These are phyloP conservation scores for Spilosoma lubricipeda DNA, from an alignment of 2,888 invertebrate species.

Conservation along the genomic window DNA sequence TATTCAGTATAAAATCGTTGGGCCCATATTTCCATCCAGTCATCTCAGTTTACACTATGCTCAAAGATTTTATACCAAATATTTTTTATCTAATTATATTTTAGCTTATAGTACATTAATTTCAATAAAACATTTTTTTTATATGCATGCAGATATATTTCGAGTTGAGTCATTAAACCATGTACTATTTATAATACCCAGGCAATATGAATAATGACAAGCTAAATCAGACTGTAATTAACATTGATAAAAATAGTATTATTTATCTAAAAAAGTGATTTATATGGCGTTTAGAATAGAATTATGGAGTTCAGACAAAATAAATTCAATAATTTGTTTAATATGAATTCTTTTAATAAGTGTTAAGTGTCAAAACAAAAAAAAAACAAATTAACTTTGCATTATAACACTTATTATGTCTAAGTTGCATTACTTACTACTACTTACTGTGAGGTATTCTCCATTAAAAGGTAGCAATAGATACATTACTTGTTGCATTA, in stretches of 20 bases:
- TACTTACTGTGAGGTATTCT: background rate
- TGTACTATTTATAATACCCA: background rate
- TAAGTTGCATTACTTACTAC: background rate
- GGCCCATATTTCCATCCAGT: too few relatives aligned
- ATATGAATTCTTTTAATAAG: background rate
- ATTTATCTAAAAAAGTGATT: background rate
- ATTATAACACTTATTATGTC: background rate
- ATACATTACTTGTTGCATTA: background rate
- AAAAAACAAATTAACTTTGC: background rate
- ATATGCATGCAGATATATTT: background rate
- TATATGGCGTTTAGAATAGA: background rate
- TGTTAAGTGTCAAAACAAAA: background rate
- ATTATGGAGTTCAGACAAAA: background rate
- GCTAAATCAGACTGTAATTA: background rate
- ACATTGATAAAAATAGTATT: background rate
- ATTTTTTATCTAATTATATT: too few relatives aligned
- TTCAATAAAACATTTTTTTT: too few relatives aligned
- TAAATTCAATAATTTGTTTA: background rate
- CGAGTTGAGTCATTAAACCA: background rate
- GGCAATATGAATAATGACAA: background rate
- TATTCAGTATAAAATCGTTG: too few relatives aligned
- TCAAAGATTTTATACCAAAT: too few relatives aligned
- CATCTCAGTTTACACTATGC: too few relatives aligned
- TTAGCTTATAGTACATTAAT: too few relatives aligned
- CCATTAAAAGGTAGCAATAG: background rate